phyloP scores from a whole-genome alignment of 1,140 invertebrate genomes.

The Drosophila persimilis region DNA sequence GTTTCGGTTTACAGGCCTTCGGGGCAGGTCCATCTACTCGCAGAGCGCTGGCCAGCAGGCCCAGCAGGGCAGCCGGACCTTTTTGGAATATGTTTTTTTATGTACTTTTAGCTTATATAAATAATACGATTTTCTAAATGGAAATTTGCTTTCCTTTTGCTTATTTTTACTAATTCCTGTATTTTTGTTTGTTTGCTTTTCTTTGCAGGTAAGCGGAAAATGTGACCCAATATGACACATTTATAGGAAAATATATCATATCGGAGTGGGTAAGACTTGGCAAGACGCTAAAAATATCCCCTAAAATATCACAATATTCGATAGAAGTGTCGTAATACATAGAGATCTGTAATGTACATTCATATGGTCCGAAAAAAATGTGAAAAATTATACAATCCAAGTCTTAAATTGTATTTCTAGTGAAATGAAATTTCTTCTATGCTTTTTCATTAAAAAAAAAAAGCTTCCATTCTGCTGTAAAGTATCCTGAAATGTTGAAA shows the following conservation, averaged over 20 bases:
- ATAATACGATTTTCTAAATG: slow-evolving; percentile 26
- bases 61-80: neutral
- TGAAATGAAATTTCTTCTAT: too few species aligned
- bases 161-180: slow-evolving; percentile 40
- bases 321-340: too few species aligned
- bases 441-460: too few species aligned
- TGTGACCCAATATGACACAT: slow-evolving; percentile 3
- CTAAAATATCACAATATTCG: too few species aligned
- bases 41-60: slow-evolving; percentile 3
- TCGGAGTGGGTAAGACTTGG: too few species aligned
- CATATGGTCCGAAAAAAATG: too few species aligned
- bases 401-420: too few species aligned
- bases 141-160: slow-evolving; percentile 10
- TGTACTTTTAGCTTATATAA: slow-evolving; percentile 50
- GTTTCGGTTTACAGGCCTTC: slow-evolving; percentile 52
- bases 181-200: slow-evolving; percentile 28
- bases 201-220: slow-evolving; percentile 57
- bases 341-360: too few species aligned
- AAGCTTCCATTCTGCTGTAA: too few species aligned
- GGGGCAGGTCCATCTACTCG: slow-evolving; percentile 1
- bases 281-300: too few species aligned
- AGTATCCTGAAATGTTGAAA: too few species aligned
- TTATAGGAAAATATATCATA: neutral
- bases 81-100: slow-evolving; percentile 7
- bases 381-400: too few species aligned